These are phyloP conservation scores for Luidia sarsii DNA, from an alignment of 53 echinoderm and acorn worm genomes.

Conservation along the genomic window DNA sequence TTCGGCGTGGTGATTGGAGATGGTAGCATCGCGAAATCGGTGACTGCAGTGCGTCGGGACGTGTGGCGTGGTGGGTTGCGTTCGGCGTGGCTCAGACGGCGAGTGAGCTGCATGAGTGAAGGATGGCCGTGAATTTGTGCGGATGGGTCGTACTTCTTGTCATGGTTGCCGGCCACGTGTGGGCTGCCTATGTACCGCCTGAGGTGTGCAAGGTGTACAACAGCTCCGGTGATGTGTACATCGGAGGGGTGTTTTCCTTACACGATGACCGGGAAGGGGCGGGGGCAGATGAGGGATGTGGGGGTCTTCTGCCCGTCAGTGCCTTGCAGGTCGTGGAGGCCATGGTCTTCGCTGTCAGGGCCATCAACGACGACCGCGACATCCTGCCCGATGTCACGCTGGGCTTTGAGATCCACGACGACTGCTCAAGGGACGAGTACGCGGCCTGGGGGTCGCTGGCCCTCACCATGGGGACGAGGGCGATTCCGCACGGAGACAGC, in stretches of 20 bases:
- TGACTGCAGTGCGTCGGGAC: no score
- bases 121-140: no score
- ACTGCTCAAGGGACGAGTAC: conserved; percentile 32
- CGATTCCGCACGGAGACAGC: not conserved
- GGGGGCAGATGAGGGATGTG: not conserved
- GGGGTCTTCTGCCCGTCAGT: not conserved
- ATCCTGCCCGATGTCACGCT: conserved; percentile 39
- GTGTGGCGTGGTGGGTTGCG: no score
- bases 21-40: no score
- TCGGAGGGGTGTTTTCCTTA: conserved; percentile 30
- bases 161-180: not conserved
- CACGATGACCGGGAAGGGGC: conserved; percentile 1
- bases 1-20: no score
- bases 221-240: conserved; percentile 1
- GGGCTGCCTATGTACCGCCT: not conserved
- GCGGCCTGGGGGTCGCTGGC: conserved; percentile 28
- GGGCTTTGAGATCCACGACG: conserved; percentile 40
- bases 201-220: conserved; percentile 15
- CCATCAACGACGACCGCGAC: conserved; percentile 16
- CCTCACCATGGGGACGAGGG: conserved; percentile 2
- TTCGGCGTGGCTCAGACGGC: no score
- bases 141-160: not conserved
- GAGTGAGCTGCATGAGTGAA: no score
- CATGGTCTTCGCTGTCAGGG: conserved; percentile 40
- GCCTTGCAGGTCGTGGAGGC: conserved; percentile 26